Evolutionary conservation across 2,797 vertebrate genomes (phyloP).

Genomic region (Microchirus variegatus): DNA sequence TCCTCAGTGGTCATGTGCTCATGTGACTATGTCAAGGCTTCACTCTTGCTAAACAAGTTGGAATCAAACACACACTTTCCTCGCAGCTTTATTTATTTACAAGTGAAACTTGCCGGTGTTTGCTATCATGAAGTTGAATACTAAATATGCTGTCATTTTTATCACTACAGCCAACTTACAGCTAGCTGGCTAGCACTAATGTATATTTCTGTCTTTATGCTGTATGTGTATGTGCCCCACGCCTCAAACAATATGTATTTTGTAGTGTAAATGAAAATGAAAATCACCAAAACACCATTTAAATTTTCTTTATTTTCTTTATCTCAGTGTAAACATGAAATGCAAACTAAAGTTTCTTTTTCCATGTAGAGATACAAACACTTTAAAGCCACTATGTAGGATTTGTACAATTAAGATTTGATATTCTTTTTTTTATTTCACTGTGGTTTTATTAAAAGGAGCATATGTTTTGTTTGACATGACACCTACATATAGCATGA

Average conservation of each 20-base stretch:
- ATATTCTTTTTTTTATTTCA: not conserved
- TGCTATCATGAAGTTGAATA: no score
- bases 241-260: not conserved
- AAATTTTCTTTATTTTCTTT: not conserved
- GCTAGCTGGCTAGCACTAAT: constrained; percentile 55
- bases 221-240: not conserved
- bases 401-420: constrained; percentile 4
- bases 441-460: not conserved
- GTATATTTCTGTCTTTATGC: constrained; percentile 2
- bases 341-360: constrained; percentile 5
- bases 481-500: not conserved
- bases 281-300: constrained; percentile 14
- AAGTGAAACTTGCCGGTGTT: no score
- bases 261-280: not conserved
- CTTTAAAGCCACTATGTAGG: not conserved
- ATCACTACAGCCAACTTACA: not conserved
- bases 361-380: not conserved
- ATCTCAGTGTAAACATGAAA: constrained; percentile 12
- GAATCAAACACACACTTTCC: no score
- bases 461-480: constrained; percentile 6
- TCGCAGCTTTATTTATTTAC: no score
- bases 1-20: no score
- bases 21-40: no score
- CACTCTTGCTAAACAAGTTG: no score
- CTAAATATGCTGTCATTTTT: not conserved